Percentiles rank a stretch among this genome's conserved stretches.
These are phyloP conservation scores for Drosophila triauraria DNA, from an alignment of 1,140 invertebrate genomes.

Conservation along the genomic window DNA sequence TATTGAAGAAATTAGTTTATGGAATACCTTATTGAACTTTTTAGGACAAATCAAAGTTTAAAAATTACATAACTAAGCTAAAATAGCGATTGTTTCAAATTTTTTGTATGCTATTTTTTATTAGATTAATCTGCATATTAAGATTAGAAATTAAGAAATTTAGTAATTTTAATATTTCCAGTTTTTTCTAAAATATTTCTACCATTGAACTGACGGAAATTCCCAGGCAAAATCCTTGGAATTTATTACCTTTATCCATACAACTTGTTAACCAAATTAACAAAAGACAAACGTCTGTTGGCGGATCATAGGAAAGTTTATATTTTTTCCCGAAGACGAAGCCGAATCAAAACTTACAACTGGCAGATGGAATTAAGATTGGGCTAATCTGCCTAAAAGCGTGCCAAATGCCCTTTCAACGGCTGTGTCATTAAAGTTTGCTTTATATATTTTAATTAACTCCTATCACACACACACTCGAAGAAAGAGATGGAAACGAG, in stretches of 20 bases:
- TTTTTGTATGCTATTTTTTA: too few species aligned
- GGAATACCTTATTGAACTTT: too few species aligned
- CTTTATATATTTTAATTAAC: constrained; percentile 56
- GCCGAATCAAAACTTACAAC: constrained; percentile 55
- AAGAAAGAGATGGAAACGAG: background rate
- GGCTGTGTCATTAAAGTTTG: constrained; percentile 47
- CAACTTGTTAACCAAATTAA: constrained; percentile 10
- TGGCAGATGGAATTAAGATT: constrained; percentile 58
- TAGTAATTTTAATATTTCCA: too few species aligned
- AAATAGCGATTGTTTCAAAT: too few species aligned
- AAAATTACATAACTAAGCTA: too few species aligned
- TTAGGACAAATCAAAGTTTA: too few species aligned
- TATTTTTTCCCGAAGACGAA: constrained; percentile 13
- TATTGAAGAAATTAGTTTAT: too few species aligned
- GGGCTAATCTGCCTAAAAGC: constrained; percentile 38
- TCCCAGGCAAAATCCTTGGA: too few species aligned
- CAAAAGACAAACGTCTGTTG: constrained; percentile 10
- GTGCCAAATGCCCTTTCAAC: constrained; percentile 55
- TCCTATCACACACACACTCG: constrained; percentile 22
- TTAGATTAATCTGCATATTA: too few species aligned
- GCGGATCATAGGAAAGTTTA: constrained; percentile 12
- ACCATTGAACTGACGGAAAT: background rate
- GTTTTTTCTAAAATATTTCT: background rate
- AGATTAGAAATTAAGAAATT: too few species aligned
- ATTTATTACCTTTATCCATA: background rate